phyloP scores from a whole-genome alignment of 2,113 vertebrate genomes.

The Cebidichthys violaceus region DNA sequence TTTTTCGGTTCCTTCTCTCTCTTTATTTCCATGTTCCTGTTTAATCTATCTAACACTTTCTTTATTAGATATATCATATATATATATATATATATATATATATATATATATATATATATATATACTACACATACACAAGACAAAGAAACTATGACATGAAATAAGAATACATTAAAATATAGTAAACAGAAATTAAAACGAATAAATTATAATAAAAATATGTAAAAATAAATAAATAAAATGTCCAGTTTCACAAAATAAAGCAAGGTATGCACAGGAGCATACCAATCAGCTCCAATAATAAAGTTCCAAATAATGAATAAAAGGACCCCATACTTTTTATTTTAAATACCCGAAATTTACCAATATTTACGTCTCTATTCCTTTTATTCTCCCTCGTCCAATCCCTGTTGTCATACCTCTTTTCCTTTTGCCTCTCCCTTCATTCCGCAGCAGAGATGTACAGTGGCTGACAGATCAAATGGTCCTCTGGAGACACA shows the following conservation, averaged over 20 bases:
- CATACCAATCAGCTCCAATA: too few relatives aligned
- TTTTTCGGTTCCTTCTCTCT: not conserved
- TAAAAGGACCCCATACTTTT: not conserved
- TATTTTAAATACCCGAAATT: too few relatives aligned
- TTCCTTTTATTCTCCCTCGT: not conserved
- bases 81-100: too few relatives aligned
- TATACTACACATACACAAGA: not conserved
- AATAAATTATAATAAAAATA: not conserved
- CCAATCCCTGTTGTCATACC: not conserved
- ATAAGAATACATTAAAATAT: not conserved
- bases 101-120: too few relatives aligned
- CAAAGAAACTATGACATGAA: not conserved
- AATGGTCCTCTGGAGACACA: not conserved
- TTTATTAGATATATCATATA: not conserved
- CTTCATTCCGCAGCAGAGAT: conserved; percentile 13
- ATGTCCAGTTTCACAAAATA: too few relatives aligned
- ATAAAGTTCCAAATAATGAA: not conserved
- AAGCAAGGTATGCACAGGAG: not conserved
- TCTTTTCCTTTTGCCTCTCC: not conserved
- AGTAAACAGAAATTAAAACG: too few relatives aligned
- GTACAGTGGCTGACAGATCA: conserved; percentile 25
- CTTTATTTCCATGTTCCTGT: not conserved
- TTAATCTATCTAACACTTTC: not conserved
- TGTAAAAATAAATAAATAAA: not conserved
- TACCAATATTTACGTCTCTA: not conserved